A percentile compares a stretch with the other conserved stretches of the same genome.
Conservation (phyloP, 2,888 invertebrate genomes). For the Philhelius pedissequus region DNA sequence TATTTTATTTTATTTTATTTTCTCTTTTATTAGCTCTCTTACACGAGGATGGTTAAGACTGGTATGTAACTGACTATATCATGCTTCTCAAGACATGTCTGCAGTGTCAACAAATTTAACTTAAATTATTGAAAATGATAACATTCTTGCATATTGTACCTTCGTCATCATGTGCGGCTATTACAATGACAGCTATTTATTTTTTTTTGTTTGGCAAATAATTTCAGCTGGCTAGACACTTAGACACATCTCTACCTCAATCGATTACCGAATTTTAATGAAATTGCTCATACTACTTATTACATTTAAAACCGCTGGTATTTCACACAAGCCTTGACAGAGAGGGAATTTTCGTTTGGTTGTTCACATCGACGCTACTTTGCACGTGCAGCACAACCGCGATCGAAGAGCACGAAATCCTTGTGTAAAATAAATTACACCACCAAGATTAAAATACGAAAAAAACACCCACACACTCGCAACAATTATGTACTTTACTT, state of each 20-base stretch:
- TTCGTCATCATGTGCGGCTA: background rate
- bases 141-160: no score
- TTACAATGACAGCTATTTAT: background rate
- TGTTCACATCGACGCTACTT: background rate
- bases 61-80: no score
- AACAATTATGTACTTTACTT: background rate
- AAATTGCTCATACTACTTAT: background rate
- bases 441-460: background rate
- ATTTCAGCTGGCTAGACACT: background rate
- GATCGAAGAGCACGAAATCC: background rate
- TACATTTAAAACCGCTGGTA: background rate
- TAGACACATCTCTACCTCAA: background rate
- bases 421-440: background rate
- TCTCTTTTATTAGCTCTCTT: no score
- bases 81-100: no score
- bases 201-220: no score
- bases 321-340: background rate
- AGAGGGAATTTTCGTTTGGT: background rate
- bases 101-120: no score
- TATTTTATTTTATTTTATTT: no score
- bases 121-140: no score
- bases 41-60: no score
- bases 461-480: no score
- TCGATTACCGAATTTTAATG: background rate
- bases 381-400: slow-evolving; percentile 4